Conservation (phyloP, 2,113 vertebrate genomes). For the Progne subis region DNA sequence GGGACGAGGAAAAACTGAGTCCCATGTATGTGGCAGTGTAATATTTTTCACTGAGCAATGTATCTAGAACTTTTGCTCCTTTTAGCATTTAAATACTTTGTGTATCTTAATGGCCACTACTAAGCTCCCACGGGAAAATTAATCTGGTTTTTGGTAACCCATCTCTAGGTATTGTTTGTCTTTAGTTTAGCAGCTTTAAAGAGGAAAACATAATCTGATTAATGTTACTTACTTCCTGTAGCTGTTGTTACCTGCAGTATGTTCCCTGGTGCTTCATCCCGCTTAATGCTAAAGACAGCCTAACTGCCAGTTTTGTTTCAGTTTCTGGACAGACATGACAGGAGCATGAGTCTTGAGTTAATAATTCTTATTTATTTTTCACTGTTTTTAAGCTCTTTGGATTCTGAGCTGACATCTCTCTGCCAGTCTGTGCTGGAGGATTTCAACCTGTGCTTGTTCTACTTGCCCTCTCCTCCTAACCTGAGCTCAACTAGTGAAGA, state of each 20-base stretch:
- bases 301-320: background rate
- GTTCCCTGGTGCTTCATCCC: background rate
- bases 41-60: background rate
- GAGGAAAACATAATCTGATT: background rate
- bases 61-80: background rate
- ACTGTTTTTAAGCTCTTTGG: constrained; percentile 77
- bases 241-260: background rate
- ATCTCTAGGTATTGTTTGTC: background rate
- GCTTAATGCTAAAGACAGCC: background rate
- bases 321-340: background rate
- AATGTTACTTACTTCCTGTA: background rate
- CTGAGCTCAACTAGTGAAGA: constrained; percentile 84
- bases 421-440: constrained; percentile 97
- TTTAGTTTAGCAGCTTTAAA: background rate
- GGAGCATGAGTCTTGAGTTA: background rate
- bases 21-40: background rate
- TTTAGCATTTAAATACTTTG: background rate
- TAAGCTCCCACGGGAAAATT: background rate
- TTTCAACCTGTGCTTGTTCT: constrained; percentile 98
- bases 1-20: background rate
- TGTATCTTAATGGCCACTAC: background rate
- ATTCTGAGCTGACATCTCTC: constrained; percentile 90
- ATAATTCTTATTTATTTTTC: background rate
- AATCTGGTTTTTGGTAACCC: background rate
- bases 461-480: constrained; percentile 82